Evolutionary conservation across 1,140 invertebrate species (phyloP).

Genomic region (Apis florea): DNA sequence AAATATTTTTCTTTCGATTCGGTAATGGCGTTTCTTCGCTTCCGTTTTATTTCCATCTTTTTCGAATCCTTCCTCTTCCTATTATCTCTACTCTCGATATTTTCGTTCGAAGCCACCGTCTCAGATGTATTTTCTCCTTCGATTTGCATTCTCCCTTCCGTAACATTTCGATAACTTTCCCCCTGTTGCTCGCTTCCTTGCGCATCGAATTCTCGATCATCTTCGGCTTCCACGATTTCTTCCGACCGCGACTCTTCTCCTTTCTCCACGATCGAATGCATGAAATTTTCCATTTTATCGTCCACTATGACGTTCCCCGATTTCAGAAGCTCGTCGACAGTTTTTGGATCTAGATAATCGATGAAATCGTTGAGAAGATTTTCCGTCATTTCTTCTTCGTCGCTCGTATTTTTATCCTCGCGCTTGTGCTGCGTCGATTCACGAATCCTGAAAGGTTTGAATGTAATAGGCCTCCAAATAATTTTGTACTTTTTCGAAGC

Average conservation of each 20-base stretch:
- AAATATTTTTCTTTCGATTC: not conserved
- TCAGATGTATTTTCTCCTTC: not conserved
- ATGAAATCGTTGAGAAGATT: not conserved
- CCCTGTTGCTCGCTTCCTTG: not conserved
- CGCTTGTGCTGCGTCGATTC: not conserved
- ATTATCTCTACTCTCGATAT: too few relatives aligned
- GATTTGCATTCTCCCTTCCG: not conserved
- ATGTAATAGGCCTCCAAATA: not conserved
- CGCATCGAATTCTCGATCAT: not conserved
- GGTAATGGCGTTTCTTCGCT: not conserved
- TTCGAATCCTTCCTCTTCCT: not conserved
- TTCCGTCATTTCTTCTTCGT: not conserved
- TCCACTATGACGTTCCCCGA: not conserved
- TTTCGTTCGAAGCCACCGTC: not conserved
- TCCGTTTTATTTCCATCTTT: not conserved
- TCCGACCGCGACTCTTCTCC: not conserved
- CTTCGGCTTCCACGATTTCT: too few relatives aligned
- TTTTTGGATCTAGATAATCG: not conserved
- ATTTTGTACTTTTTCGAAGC: not conserved
- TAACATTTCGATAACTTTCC: not conserved
- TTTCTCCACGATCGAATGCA: not conserved
- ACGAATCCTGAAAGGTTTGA: slow-evolving; percentile 6
- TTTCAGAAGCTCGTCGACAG: not conserved
- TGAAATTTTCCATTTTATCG: not conserved
- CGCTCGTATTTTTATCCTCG: not conserved